phyloP scores from a whole-genome alignment of 1,140 invertebrate genomes.

The Scylla paramamosain region DNA sequence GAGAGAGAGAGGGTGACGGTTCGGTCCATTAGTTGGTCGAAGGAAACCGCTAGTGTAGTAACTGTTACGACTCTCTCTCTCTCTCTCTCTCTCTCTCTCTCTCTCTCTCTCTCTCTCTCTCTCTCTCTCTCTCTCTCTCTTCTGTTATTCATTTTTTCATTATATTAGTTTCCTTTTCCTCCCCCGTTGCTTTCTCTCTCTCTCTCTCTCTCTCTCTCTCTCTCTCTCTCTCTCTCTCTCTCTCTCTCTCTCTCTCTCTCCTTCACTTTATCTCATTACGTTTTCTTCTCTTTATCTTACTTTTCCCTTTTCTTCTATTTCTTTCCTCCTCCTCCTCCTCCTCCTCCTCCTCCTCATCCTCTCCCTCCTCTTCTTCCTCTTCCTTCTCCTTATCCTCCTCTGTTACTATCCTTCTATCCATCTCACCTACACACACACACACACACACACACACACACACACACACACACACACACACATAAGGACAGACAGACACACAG shows the following conservation, averaged over 20 bases:
- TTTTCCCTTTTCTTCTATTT: not conserved
- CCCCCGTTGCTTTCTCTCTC: not conserved
- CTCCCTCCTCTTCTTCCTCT: too few relatives aligned
- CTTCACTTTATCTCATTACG: too few relatives aligned
- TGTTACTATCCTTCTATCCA: not conserved
- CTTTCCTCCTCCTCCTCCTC: not conserved
- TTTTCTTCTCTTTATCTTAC: not conserved
- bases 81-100: too few relatives aligned
- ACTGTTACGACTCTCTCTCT: too few relatives aligned
- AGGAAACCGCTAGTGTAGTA: not conserved
- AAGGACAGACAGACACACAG: not conserved
- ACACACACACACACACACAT: not conserved
- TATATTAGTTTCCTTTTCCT: too few relatives aligned
- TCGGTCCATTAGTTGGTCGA: too few relatives aligned
- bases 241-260: not conserved
- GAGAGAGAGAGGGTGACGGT: too few relatives aligned
- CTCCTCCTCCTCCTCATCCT: not conserved
- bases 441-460: not conserved
- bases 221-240: not conserved
- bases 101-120: too few relatives aligned
- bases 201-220: not conserved
- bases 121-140: too few relatives aligned
- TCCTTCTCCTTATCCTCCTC: not conserved
- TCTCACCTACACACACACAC: constrained; percentile 16
- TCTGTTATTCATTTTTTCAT: too few relatives aligned